Evolutionary conservation across 2,888 invertebrate species (phyloP).

Genomic region (Ischnura elegans): DNA sequence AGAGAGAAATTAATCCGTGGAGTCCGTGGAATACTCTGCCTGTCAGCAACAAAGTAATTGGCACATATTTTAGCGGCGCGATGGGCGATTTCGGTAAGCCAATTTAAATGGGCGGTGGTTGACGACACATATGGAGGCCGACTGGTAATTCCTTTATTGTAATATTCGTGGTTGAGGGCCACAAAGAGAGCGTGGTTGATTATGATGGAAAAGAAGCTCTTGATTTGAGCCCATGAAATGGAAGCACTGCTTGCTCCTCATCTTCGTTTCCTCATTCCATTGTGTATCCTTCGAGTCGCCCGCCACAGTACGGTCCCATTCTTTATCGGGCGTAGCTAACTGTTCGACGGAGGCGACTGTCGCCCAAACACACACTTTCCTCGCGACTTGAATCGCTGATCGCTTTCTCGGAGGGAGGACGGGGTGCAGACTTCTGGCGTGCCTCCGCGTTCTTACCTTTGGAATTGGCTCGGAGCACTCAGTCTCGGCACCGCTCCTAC

Average conservation of each 20-base stretch:
- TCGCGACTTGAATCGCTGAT: not conserved
- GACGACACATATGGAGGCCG: no score
- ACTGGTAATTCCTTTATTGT: no score
- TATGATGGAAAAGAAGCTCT: not conserved
- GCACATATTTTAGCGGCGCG: no score
- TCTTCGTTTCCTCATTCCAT: not conserved
- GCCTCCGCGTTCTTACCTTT: not conserved
- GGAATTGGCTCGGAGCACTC: not conserved
- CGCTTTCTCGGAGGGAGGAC: not conserved
- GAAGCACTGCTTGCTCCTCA: not conserved
- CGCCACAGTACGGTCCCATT: not conserved
- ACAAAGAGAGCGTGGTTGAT: no score
- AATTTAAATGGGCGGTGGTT: no score
- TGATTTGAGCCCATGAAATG: not conserved
- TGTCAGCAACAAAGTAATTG: no score
- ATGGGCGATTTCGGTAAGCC: no score
- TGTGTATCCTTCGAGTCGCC: not conserved
- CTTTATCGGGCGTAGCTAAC: not conserved
- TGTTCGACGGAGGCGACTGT: not conserved
- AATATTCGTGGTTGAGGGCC: no score
- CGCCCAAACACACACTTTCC: not conserved
- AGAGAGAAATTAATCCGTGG: no score
- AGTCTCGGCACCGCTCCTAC: no score
- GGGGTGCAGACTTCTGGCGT: not conserved
- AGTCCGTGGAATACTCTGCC: no score